Evolutionary conservation across 2,113 vertebrate species (phyloP).

Genomic region (Nymphicus hollandicus): DNA sequence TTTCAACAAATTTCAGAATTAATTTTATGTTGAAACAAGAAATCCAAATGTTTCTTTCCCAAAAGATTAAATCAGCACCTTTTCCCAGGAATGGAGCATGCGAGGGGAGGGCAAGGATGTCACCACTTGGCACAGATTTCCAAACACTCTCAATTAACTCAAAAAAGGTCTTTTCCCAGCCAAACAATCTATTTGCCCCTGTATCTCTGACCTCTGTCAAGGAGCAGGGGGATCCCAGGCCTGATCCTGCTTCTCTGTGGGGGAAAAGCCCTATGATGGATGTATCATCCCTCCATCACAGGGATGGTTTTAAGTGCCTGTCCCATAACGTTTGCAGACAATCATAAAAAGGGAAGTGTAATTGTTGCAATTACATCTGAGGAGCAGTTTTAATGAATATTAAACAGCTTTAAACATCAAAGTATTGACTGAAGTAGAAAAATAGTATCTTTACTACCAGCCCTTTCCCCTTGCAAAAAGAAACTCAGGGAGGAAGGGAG

Average conservation of each 20-base stretch:
- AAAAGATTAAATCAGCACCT: background rate
- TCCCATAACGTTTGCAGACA: constrained; percentile 53
- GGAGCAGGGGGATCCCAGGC: background rate
- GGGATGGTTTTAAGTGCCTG: constrained; percentile 38
- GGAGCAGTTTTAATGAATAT: constrained; percentile 71
- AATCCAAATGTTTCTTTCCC: constrained; percentile 1
- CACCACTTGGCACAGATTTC: background rate
- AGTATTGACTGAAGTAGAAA: constrained; percentile 75
- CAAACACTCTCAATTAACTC: background rate
- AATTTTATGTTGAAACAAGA: constrained; percentile 6
- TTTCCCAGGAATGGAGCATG: background rate
- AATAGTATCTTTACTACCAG: constrained; percentile 64
- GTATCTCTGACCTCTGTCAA: background rate
- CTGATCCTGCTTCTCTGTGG: background rate
- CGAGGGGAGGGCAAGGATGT: background rate
- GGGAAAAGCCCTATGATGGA: background rate
- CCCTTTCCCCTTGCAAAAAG: constrained; percentile 29
- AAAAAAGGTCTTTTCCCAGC: background rate
- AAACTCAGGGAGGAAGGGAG: background rate
- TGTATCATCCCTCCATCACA: background rate
- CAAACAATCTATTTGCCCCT: background rate
- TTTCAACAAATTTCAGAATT: background rate
- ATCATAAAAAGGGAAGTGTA: constrained; percentile 61
- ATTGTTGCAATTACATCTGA: constrained; percentile 68
- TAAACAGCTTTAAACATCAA: constrained; percentile 78